A percentile compares a stretch with the other conserved stretches of the same genome.
These are phyloP conservation scores for Itoplectis maculator DNA, from an alignment of 2,888 invertebrate genomes.

Conservation along the genomic window DNA sequence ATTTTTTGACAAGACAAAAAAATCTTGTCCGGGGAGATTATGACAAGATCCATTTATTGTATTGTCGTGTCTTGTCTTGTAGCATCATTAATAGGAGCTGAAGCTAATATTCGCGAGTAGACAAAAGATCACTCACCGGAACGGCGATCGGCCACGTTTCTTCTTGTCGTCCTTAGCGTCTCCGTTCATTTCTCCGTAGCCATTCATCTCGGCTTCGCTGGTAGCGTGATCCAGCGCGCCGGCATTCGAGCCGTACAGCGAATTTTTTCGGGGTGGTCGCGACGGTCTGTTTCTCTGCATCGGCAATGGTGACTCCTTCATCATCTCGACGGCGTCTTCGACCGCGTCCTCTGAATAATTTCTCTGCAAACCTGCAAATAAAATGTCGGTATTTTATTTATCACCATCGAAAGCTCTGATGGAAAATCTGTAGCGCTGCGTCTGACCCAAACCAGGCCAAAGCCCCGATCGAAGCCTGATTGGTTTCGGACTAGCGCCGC, in stretches of 20 bases:
- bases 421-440: too few relatives aligned
- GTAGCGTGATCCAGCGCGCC: conserved; percentile 88
- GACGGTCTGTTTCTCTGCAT: conserved; percentile 86
- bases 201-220: conserved; percentile 92
- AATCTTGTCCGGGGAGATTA: too few relatives aligned
- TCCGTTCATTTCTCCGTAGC: conserved; percentile 87
- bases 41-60: too few relatives aligned
- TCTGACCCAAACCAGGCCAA: too few relatives aligned
- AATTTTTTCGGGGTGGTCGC: conserved; percentile 91
- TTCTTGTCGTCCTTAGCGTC: conserved; percentile 91
- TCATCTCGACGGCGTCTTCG: conserved; percentile 88
- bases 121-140: conserved; percentile 87
- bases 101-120: not conserved
- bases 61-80: too few relatives aligned
- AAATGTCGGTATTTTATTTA: not conserved
- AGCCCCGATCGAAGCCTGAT: too few relatives aligned
- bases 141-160: conserved; percentile 95
- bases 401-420: too few relatives aligned
- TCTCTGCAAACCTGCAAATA: conserved; percentile 89
- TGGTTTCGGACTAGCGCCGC: too few relatives aligned
- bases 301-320: conserved; percentile 85
- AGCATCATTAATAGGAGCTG: too few relatives aligned
- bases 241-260: conserved; percentile 83
- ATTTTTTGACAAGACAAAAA: too few relatives aligned
- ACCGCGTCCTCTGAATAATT: conserved; percentile 94